Percentiles rank a stretch among this genome's conserved stretches.
Evolutionary conservation across 2,797 vertebrate species (phyloP).

Genomic region (Bovichtus diacanthus): DNA sequence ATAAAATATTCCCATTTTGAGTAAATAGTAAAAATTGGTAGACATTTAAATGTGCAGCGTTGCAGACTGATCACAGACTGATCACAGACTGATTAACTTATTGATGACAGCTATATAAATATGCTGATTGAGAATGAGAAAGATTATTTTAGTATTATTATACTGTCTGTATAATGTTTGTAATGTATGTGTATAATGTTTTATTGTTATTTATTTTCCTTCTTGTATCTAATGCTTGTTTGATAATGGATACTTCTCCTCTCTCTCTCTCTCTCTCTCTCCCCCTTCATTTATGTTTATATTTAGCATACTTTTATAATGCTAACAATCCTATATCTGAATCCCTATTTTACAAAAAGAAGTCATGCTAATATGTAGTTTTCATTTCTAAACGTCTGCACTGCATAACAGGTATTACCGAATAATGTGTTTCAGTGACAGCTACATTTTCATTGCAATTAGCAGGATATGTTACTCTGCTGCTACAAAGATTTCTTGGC

Average conservation of each 20-base stretch:
- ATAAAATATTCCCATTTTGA: not conserved
- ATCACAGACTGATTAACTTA: not conserved
- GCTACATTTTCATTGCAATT: conserved; percentile 5
- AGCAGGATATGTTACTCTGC: conserved; percentile 17
- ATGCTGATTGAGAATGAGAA: not conserved
- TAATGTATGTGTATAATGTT: too few species aligned
- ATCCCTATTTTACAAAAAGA: not conserved
- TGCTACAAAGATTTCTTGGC: conserved; percentile 10
- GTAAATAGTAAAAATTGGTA: not conserved
- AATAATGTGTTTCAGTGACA: not conserved
- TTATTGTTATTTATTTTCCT: not conserved
- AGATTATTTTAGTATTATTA: not conserved
- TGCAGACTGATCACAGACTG: not conserved
- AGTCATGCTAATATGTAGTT: not conserved
- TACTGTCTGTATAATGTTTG: too few species aligned
- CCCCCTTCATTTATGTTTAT: not conserved
- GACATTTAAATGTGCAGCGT: not conserved
- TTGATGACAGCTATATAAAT: not conserved
- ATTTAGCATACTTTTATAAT: not conserved
- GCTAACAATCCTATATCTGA: not conserved
- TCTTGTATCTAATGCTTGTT: not conserved
- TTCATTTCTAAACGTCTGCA: not conserved
- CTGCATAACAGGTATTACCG: not conserved
- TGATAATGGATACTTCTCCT: too few species aligned
- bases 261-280: not conserved